Percentiles rank a stretch among this genome's conserved stretches.
phyloP scores from a whole-genome alignment of 2,888 invertebrate species.

The Andrena marginata region DNA sequence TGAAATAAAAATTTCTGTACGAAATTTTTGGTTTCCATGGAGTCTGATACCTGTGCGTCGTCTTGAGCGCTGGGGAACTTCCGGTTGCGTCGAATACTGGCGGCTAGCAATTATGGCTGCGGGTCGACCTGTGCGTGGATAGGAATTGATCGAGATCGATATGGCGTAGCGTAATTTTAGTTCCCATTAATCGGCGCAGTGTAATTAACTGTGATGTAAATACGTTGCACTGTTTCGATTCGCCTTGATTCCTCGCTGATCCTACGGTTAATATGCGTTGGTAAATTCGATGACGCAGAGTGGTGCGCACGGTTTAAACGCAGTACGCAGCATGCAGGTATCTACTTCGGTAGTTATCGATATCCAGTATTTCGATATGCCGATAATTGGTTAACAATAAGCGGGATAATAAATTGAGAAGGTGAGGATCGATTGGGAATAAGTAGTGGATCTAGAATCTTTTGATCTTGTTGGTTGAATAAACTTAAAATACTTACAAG shows the following conservation, averaged over 20 bases:
- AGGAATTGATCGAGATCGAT: slow-evolving; percentile 14
- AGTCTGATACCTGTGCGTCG: background rate
- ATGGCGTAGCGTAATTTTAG: slow-evolving; percentile 17
- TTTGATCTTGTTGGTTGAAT: no score
- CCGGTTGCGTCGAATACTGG: background rate
- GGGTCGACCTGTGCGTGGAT: background rate
- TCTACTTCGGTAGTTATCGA: no score
- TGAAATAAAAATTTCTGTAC: no score
- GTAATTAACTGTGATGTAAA: slow-evolving; percentile 22
- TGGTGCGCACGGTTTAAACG: background rate
- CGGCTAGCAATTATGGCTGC: background rate
- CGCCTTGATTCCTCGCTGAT: slow-evolving; percentile 19
- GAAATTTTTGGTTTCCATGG: background rate
- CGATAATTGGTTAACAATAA: no score
- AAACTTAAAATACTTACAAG: no score
- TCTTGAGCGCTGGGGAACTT: background rate
- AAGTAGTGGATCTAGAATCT: no score
- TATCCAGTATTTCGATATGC: no score
- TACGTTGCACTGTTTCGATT: slow-evolving; percentile 1
- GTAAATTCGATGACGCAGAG: background rate
- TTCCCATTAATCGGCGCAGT: background rate
- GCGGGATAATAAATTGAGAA: no score
- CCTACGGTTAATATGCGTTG: background rate
- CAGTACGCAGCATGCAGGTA: background rate
- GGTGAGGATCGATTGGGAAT: no score